Evolutionary conservation across 2,888 invertebrate genomes (phyloP), one percentile per base, ranked within the genome.

Genomic region (Tetragonula carbonaria): DNA sequence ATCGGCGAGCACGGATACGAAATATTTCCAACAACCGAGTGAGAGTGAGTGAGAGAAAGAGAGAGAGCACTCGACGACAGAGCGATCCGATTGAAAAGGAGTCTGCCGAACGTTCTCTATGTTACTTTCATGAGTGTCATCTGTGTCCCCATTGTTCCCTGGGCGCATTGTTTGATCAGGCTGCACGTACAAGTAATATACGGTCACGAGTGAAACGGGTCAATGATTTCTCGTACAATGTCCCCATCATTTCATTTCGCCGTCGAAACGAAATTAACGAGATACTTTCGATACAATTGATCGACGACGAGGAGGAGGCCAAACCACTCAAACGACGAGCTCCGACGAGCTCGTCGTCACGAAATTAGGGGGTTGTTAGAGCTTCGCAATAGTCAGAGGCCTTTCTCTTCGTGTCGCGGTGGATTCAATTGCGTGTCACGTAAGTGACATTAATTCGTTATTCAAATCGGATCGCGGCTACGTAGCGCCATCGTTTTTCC

Each of bases 401-500:
- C 13, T n/a, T 45, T 18, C 18, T 5, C 33, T 21, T 11, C 67
- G 50, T 14, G 21, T 28, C 13, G 13, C 63, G 11, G 8, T 33
- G 33, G 18, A 63, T 63, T 68, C 59, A 53, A 59, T 33, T 51
- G 57, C 67, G 45, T 28, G 45, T 68, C 55, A 68, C 45, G 62
- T 33, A 73, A 70, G 28, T 75, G 82, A 73, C 82, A 82, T 86
- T 82, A 87, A 87, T 87, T 78, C 82, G 77, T 85, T 82, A 87
- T 79, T 74, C 80, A 77, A 84, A 72, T 76, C 38, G 38, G 65
- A 23, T 67, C 71, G 23, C 11, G 70, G 72, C 73, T 45, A 68
- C 75, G 23, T 55, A 73, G 72, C 45, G n/a, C 13, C 78, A 13
- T 59, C n/a, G 2, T 45, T 11, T 45, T 55, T 65, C 16, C 62